Percentiles rank a stretch among this genome's conserved stretches.
phyloP scores from a whole-genome alignment of 2,113 vertebrate species.

The Peromyscus maniculatus region DNA sequence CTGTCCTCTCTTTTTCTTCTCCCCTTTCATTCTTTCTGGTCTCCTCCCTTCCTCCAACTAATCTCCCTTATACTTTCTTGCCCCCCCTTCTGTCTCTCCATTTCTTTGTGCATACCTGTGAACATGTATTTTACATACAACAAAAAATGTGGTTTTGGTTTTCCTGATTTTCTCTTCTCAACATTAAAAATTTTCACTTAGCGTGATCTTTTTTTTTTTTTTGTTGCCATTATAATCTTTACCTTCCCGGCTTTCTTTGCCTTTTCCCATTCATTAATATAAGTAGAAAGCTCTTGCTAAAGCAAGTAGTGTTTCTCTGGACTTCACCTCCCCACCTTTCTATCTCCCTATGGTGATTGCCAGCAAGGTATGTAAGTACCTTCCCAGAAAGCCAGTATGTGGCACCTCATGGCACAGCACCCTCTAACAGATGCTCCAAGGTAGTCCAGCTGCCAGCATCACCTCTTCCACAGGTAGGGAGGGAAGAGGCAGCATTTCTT shows the following conservation, averaged over 20 bases:
- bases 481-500: background rate
- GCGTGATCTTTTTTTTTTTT: background rate
- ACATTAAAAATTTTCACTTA: background rate
- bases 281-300: background rate
- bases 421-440: background rate
- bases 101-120: background rate
- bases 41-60: background rate
- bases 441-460: background rate
- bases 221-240: background rate
- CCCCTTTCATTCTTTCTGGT: background rate
- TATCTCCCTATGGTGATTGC: background rate
- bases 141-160: background rate
- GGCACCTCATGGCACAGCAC: too few species aligned
- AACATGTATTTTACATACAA: background rate
- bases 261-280: background rate
- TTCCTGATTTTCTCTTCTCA: slow-evolving; percentile 20
- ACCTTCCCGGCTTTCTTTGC: background rate
- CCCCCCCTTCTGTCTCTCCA: background rate
- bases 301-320: background rate
- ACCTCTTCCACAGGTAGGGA: background rate
- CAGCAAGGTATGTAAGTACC: background rate
- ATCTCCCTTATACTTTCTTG: background rate
- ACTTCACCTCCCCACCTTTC: background rate
- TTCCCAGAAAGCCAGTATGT: background rate
- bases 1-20: background rate